These are phyloP conservation scores for Cichlasoma orientale DNA, from an alignment of 2,797 vertebrate species.

Conservation along the genomic window DNA sequence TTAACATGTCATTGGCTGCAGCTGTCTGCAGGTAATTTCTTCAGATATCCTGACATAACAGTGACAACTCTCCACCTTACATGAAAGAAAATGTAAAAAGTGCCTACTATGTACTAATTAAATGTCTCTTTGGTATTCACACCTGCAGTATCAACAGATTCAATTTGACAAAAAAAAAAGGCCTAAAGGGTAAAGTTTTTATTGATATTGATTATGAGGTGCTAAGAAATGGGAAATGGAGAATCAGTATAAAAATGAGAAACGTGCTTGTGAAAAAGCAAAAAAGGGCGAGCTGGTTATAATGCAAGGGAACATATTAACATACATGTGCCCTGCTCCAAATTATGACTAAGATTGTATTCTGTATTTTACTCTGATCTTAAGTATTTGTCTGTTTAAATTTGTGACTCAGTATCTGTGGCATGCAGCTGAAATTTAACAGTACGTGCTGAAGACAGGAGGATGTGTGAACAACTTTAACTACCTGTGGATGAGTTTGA, in stretches of 20 bases:
- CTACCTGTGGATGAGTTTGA: slow-evolving; percentile 48
- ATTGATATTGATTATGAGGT: not conserved
- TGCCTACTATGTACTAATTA: slow-evolving; percentile 32
- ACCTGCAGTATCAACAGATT: not conserved
- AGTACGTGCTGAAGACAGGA: slow-evolving; percentile 72
- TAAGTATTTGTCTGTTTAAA: slow-evolving; percentile 17
- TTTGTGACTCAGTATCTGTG: slow-evolving; percentile 27
- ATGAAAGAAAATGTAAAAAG: slow-evolving; percentile 49
- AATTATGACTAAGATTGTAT: not conserved
- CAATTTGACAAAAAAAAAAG: slow-evolving; percentile 4
- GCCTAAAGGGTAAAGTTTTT: not conserved
- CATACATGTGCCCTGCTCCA: not conserved
- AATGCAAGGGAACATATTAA: not conserved
- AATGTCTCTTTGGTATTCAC: slow-evolving; percentile 8
- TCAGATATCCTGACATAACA: not conserved
- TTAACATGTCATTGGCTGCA: not conserved
- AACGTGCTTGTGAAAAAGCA: not conserved
- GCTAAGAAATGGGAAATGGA: not conserved
- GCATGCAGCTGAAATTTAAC: slow-evolving; percentile 21
- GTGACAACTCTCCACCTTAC: not conserved
- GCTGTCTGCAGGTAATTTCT: not conserved
- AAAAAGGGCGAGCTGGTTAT: not conserved
- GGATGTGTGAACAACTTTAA: slow-evolving; percentile 52
- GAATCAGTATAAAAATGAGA: not conserved
- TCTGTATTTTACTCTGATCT: slow-evolving; percentile 9